Evolutionary conservation across 2,113 vertebrate genomes (phyloP).

Genomic region (Megaceryle maxima): DNA sequence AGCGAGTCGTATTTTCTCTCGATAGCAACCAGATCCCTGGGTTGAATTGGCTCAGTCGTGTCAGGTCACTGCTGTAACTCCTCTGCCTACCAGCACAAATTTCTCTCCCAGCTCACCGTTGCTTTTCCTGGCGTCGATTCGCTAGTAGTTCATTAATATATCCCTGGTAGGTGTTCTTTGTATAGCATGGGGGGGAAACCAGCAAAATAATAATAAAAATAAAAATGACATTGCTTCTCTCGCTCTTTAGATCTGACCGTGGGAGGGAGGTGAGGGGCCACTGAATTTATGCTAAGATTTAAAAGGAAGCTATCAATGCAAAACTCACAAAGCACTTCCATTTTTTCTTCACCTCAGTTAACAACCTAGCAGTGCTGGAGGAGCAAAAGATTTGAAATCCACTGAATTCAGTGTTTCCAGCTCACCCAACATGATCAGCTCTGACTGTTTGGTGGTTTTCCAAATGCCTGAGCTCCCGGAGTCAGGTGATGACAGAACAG

Average conservation of each 20-base stretch:
- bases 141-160: conserved; percentile 40
- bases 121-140: neutral
- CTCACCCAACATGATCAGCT: neutral
- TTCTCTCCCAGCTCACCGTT: neutral
- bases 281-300: neutral
- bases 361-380: neutral
- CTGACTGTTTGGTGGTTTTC: neutral
- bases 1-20: conserved; percentile 33
- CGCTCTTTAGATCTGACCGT: neutral
- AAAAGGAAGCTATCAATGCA: conserved; percentile 34
- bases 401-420: conserved; percentile 30
- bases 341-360: neutral
- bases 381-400: conserved; percentile 4
- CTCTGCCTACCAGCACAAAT: conserved; percentile 27
- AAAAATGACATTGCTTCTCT: neutral
- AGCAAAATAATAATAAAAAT: neutral
- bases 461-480: neutral
- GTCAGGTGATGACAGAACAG: neutral
- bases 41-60: conserved; percentile 5
- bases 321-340: neutral
- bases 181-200: neutral
- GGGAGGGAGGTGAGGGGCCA: conserved; percentile 18
- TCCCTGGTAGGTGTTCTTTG: neutral
- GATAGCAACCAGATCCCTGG: conserved; percentile 22
- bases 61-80: conserved; percentile 7